Evolutionary conservation across 2,888 invertebrate genomes (phyloP), one percentile per base, ranked within the genome.

Genomic region (Volucella bombylans): DNA sequence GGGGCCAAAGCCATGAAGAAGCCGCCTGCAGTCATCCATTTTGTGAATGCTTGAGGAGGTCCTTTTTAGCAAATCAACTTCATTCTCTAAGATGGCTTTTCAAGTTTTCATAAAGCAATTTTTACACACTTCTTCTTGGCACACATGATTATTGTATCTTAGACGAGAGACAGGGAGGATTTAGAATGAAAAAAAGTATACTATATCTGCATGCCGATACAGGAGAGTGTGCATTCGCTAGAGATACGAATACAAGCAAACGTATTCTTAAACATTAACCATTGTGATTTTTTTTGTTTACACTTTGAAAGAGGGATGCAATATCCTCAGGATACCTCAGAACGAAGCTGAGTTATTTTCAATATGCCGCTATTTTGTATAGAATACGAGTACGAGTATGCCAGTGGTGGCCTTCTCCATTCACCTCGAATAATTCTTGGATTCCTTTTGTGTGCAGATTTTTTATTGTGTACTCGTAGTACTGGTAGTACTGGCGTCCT

Each of bases 41-140:
- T 69, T 73, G 65, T 74, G 73, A 65, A 79, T 79, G 83, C 76
- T 72, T 50, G 67, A 76, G 62, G 76, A 76, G 80, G 68, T 80
- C 61, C 76, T 85, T 81, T 74, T 81, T 57, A 85, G 67, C 85
- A 81, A 85, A 81, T 85, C 85, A 85, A 85, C 85, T 85, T 80
- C 72, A 76, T 81, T 76, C 81, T 72, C 57, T 52, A 77, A 81
- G 85, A 85, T 72, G 76, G 72, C 72, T 81, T 81, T 85, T 85
- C 81, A 81, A 80, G 85, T 80, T 81, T 85, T 77, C 81, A 81
- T 77, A 85, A 85, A 85, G 85, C 76, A 54, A 80, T 85, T 52
- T 74, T 72, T 69, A 65, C 71, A 81, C 76, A 71, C 79, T 69
- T 65, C 49, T 38, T 38, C 62, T 55, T 23, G 31, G 64, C 54